Base-by-base conservation (phyloP, 1,140 invertebrate species). In the Drosophila willistoni region DNA sequence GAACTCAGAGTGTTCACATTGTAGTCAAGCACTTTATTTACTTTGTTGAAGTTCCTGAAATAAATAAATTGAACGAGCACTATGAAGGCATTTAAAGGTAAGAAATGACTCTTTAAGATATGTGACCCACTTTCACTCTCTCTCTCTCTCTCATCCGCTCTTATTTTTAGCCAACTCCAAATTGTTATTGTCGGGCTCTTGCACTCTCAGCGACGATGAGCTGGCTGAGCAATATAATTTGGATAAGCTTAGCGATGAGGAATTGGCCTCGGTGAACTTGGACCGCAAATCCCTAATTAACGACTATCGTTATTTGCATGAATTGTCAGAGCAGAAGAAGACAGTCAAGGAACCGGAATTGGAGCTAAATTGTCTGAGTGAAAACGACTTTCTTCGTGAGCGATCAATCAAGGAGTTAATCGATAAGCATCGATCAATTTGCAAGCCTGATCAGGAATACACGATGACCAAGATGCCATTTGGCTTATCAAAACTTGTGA, bases 251-350 rank as follows among this genome's bases (percentile, higher is more conserved):
- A 63, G 69, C 44, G 73, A 84, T 55, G 29, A 41, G 17, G 81
- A 84, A 9, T 56, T 84, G 63, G 60, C 51, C 1, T 25, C 60
- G 3, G 73, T 83, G 14, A 73, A 66, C 19, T 33, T 83, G 4
- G 7, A 51, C 14, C 68, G 76, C 0, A 61, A 17, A 6, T 68
- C 66, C 6, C 9, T 84, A 47, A 84, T 84, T 54, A 81, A 85
- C n/a, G 77, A 77, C 47, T 85, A 84, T 39, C 81, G 81, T 1
- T 67, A 67, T 17, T 47, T 80, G 44, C 69, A 85, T 51, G 81
- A 85, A 36, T 14, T 73, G 29, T 56, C 81, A 13, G 7, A 42
- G 4, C 17, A 13, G 2, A 0, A 17, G n/a, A n/a, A n/a, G n/a
- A 6, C 12, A 36, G 1, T 2, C 9, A 10, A 10, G 7, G 5